These are phyloP conservation scores for Platycheirus albimanus DNA, from an alignment of 2,888 invertebrate genomes.

Conservation along the genomic window DNA sequence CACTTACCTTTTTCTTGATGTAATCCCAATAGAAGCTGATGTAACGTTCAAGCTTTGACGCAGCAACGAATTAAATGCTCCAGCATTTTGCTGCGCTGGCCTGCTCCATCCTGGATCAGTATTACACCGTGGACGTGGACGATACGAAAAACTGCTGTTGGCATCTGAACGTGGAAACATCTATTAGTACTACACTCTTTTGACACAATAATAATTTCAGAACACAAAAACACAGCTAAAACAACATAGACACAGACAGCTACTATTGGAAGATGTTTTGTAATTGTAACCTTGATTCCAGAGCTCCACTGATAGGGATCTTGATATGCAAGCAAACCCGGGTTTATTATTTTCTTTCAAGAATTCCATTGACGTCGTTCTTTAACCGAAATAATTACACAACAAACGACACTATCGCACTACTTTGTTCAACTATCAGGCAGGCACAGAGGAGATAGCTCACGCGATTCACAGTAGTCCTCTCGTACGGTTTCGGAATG, in stretches of 20 bases:
- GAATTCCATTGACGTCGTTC: constrained; percentile 52
- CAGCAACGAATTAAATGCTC: constrained; percentile 53
- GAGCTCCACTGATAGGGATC: constrained; percentile 36
- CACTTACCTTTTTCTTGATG: constrained; percentile 44
- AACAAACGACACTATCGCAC: constrained; percentile 26
- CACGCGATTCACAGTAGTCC: constrained; percentile 26
- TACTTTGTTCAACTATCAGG: constrained; percentile 11
- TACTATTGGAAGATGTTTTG: constrained; percentile 1
- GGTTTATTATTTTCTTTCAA: constrained; percentile 40
- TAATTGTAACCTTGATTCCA: constrained; percentile 59
- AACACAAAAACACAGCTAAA: constrained; percentile 14
- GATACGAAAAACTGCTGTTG: constrained; percentile 5
- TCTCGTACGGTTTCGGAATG: constrained; percentile 22
- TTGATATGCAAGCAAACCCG: constrained; percentile 1
- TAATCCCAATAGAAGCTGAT: constrained; percentile 65
- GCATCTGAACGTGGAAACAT: constrained; percentile 68
- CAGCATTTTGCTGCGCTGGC: constrained; percentile 22
- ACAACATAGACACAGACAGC: constrained; percentile 8
- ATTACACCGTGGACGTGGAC: constrained; percentile 58
- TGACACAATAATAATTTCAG: constrained; percentile 7
- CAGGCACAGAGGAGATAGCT: constrained; percentile 13
- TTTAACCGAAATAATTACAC: constrained; percentile 43
- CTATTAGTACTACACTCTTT: constrained; percentile 43
- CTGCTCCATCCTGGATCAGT: constrained; percentile 63
- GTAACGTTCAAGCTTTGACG: constrained; percentile 62